Evolutionary conservation across 53 echinoderm and acorn worm genomes (phyloP), one percentile per base, ranked within the genome.

Genomic region (Astropecten irregularis): DNA sequence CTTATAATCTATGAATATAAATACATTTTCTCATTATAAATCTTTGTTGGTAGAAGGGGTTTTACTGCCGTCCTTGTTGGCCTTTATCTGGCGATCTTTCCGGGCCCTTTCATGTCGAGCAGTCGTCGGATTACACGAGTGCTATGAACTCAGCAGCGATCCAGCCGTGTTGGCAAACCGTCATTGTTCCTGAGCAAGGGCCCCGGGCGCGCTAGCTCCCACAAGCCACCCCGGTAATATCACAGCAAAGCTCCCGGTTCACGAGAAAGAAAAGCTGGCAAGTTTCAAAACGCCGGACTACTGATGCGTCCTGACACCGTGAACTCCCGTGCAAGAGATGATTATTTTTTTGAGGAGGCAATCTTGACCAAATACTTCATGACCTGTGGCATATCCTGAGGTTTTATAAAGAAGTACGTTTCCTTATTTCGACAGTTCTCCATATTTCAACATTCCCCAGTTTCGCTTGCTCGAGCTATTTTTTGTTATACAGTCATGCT

Each of bases 81-180:
- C 52, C 35, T n/a, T 19, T 57, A 36, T 73, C 55, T 76, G n/a
- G 34, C 21, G 37, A 76, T 57, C 56, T 57, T 40, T 56, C 40
- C 71, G 11, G 34, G 52, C 30, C 65, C 23, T 25, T 58, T 76
- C 58, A 58, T 28, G 56, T 76, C 42, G 23, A 56, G 76, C 57
- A 58, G 26, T 58, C 44, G 76, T 73, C 73, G 55, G 73, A 73
- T 73, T 73, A 56, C 58, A 58, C 56, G 40, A 76, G 57, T 76
- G 25, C 58, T 40, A 18, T 58, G 76, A 76, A 76, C 76, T 28
- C 40, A 36, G 56, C 21, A 55, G 25, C 38, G 38, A 1, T 39
- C 15, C 8, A 44, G 10, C 23, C 22, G 57, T 25, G 18, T 38
- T 52, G 39, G 37, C 36, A 56, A 25, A 16, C 23, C 9, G 55